Conservation (phyloP, 2,888 invertebrate species). For the Pecten maximus region DNA sequence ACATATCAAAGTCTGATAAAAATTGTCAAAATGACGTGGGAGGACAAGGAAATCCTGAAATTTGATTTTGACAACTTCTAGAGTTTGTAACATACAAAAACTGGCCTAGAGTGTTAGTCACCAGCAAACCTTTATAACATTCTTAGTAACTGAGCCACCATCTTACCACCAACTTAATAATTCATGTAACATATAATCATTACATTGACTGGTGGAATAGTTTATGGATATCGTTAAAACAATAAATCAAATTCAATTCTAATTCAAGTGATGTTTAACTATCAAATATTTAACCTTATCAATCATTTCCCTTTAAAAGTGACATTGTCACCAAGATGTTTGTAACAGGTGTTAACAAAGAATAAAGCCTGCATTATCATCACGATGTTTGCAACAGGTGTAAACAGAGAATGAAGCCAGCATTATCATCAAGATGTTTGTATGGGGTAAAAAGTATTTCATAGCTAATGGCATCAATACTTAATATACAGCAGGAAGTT, state of each 20-base stretch:
- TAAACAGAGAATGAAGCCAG: too few relatives aligned
- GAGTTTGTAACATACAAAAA: too few relatives aligned
- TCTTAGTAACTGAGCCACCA: neutral
- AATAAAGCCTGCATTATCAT: neutral
- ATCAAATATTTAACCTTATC: neutral
- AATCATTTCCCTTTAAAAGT: neutral
- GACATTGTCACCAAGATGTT: neutral
- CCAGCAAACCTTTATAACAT: neutral
- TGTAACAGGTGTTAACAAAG: neutral
- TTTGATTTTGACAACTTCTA: too few relatives aligned
- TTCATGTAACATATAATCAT: neutral
- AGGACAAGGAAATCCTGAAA: too few relatives aligned
- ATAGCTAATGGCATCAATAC: neutral
- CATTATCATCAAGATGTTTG: neutral
- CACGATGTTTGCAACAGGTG: neutral
- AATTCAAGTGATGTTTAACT: neutral
- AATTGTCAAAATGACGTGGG: too few relatives aligned
- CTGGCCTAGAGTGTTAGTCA: too few relatives aligned
- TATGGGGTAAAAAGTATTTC: neutral
- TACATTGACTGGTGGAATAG: neutral
- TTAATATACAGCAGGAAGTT: too few relatives aligned
- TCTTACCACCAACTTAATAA: neutral
- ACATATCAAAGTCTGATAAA: too few relatives aligned
- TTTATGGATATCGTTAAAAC: neutral
- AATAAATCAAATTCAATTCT: slow-evolving; percentile 9